Evolutionary conservation across 2,888 invertebrate genomes (phyloP).

Genomic region (Muschampia plurimacula): DNA sequence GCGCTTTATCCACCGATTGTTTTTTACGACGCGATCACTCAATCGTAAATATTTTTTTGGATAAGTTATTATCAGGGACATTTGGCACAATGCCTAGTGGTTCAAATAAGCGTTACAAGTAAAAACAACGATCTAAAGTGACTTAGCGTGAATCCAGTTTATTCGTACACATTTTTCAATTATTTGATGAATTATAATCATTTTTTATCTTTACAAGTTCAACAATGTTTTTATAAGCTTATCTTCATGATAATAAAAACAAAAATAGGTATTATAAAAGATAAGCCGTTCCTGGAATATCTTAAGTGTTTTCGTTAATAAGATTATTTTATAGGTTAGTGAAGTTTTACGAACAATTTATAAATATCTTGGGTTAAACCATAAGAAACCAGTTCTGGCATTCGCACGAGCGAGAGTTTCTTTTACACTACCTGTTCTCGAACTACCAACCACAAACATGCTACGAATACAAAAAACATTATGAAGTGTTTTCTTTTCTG

Average conservation of each 20-base stretch:
- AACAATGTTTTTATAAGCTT: background rate
- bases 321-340: background rate
- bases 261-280: background rate
- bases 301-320: background rate
- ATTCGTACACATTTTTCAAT: background rate
- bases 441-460: background rate
- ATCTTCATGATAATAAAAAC: background rate
- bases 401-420: background rate
- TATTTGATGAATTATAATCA: background rate
- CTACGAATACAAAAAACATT: background rate
- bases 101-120: background rate
- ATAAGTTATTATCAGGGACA: background rate
- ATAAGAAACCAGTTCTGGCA: background rate
- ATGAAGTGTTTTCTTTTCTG: background rate
- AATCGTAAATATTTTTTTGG: background rate
- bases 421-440: constrained; percentile 1
- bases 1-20: background rate
- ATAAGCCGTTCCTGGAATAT: constrained; percentile 2
- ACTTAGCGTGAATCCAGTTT: background rate
- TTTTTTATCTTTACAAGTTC: constrained; percentile 3
- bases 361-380: background rate
- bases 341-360: background rate
- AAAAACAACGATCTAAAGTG: background rate
- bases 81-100: background rate
- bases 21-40: background rate